Evolutionary conservation across 2,113 vertebrate genomes (phyloP), one percentile per base, ranked within the genome.

Genomic region (Ailuropoda melanoleuca): DNA sequence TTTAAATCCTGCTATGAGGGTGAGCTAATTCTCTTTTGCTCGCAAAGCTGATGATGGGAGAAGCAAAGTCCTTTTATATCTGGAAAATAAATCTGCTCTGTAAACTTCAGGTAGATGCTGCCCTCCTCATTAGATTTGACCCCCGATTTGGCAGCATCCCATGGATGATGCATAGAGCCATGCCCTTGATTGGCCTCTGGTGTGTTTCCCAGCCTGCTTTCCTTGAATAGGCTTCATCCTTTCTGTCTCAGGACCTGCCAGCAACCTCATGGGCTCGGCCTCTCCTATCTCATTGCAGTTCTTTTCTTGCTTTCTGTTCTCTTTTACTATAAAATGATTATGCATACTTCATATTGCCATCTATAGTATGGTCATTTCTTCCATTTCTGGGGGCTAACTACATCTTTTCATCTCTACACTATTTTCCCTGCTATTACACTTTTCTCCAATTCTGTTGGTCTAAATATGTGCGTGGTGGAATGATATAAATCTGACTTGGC

Each of bases 21-120:
- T 94, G 53, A 95, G 50, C 1, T 81, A 50, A 88, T 86, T 86
- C 53, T 94, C n/a, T 50, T 78, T 93, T 80, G 87, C 31, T 96
- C 94, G 13, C 72, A 56, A 70, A 74, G 39, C 14, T 96, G 53
- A 48, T 81, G 37, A 82, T 1, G 85, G 14, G 55, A 95, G 78
- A 86, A 92, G 23, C 46, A 50, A 93, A 95, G 34, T 56, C 46
- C 23, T 68, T 89, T 75, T 26, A 19, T 11, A 9, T 46, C 10
- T 88, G 37, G 24, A 68, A 82, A 74, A 91, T 29, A 62, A 87
- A 68, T 15, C 31, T 10, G 17, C 5, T 88, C 31, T 83, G 9
- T 39, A 56, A 68, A 91, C 13, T 37, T 89, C 43, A 78, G 62
- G 48, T 58, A 17, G 37, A 50, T 11, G 15, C 4, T 78, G 7